Conservation (phyloP, 2,888 invertebrate species). For the Philhelius pedissequus region DNA sequence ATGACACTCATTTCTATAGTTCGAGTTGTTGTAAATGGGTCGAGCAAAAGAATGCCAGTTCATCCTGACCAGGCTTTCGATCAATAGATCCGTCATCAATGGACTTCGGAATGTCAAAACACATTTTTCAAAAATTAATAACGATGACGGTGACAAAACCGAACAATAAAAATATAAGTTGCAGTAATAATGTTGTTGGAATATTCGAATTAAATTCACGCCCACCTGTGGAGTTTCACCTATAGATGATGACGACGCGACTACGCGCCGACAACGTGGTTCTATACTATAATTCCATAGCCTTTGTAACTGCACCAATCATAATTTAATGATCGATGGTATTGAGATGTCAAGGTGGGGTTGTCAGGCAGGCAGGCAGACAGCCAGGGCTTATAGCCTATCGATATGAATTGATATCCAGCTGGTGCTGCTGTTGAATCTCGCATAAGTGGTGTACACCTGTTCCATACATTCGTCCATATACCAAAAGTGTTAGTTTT, state of each 20-base stretch:
- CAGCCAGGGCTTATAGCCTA: conserved; percentile 27
- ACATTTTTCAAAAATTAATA: conserved; percentile 6
- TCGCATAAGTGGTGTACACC: conserved; percentile 29
- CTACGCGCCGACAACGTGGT: neutral
- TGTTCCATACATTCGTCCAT: conserved; percentile 33
- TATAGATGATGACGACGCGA: neutral
- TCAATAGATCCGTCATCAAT: conserved; percentile 47
- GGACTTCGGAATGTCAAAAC: neutral
- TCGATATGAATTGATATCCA: conserved; percentile 41
- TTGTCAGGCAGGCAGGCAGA: conserved; percentile 20
- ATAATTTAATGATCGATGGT: conserved; percentile 62
- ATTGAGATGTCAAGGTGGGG: conserved; percentile 42
- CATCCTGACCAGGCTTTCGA: neutral
- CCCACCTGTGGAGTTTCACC: conserved; percentile 12
- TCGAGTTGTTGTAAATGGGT: neutral
- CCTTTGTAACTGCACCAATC: conserved; percentile 48
- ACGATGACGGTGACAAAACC: conserved; percentile 22
- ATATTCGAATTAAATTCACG: conserved; percentile 53
- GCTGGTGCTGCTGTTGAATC: conserved; percentile 54
- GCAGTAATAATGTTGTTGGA: conserved; percentile 48
- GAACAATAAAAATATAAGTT: conserved; percentile 26
- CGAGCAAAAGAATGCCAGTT: conserved; percentile 19
- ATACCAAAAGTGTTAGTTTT: conserved; percentile 60
- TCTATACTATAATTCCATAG: neutral
- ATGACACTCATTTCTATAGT: conserved; percentile 15